Base-by-base conservation (phyloP, 2,113 vertebrate genomes). In the Tychaedon coryphoeus region DNA sequence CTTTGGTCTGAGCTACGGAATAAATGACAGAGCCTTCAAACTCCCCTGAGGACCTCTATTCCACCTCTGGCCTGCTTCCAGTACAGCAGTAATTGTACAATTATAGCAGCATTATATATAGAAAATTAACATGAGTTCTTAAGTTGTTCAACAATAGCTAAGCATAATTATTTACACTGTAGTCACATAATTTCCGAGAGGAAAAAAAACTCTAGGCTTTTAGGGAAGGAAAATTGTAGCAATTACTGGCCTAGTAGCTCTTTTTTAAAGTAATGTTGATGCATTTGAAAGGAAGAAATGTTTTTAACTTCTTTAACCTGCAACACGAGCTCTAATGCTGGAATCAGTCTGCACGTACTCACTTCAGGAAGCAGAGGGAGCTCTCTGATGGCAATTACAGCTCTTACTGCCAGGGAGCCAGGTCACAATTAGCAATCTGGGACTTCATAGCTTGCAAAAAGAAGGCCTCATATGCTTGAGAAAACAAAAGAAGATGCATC, bases 111-210 rank as follows among this genome's bases (percentile, higher is more conserved):
- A 73, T 86, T 90, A 82, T 43, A 40, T 54, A 69, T 19, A 84
- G 58, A 78, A 91, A 93, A 89, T 81, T 61, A 86, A 48, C 73
- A 81, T 19, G 70, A 57, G 31, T 75, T 75, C 73, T 86, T 36
- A 84, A 92, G 69, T 77, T 3, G 0, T 53, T 89, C 43, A 57
- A 75, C 88, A 93, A 89, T 54, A 86, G 82, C 85, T 70, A 78
- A 73, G 54, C 76, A 53, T 67, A 94, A 96, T 95, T 92, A 92
- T 92, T 94, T 93, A 84, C 73, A 62, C 66, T 87, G 58, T 34
- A 74, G 45, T 62, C 88, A 92, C 66, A 85, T 69, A 69, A 67
- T 87, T 83, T 83, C 62, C 67, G 57, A 18, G 15, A 74, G 69
- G 13, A 24, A 82, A 67, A 50, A 42, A 62, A 29, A 2, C 14